Conservation (phyloP, 2,113 vertebrate species). For the Camelus bactrianus region DNA sequence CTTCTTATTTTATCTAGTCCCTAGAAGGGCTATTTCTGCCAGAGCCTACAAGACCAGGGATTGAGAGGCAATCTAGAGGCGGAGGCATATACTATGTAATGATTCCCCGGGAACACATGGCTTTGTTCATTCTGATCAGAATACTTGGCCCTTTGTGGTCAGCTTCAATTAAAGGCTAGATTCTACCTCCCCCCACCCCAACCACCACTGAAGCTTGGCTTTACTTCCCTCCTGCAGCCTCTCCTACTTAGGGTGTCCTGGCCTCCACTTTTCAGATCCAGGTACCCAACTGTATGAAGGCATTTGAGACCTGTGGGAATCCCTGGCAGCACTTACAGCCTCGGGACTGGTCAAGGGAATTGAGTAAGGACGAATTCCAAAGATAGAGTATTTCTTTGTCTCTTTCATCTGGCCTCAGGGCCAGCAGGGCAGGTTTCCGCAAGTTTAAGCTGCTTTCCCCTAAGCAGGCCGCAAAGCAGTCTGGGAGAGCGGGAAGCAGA, state of each 20-base stretch:
- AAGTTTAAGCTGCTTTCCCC: conserved; percentile 66
- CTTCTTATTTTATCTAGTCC: neutral
- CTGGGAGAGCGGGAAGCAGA: conserved; percentile 71
- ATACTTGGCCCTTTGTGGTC: conserved; percentile 21
- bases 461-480: conserved; percentile 26
- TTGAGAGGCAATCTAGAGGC: neutral
- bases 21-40: neutral
- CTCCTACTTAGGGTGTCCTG: neutral
- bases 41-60: conserved; percentile 5
- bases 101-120: neutral
- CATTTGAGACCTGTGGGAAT: conserved; percentile 66
- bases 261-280: neutral
- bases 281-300: neutral
- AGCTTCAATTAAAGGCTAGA: neutral
- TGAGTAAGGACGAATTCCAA: conserved; percentile 24
- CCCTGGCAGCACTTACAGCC: neutral
- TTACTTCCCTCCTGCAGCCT: neutral
- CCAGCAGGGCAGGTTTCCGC: conserved; percentile 71
- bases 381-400: conserved; percentile 63
- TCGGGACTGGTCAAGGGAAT: neutral
- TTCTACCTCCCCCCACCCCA: neutral
- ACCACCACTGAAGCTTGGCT: neutral
- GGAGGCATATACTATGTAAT: neutral
- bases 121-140: neutral
- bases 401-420: conserved; percentile 47